Percentiles rank a stretch among this genome's conserved stretches.
phyloP scores from a whole-genome alignment of 2,797 vertebrate genomes.

The Serranus cabrilla region DNA sequence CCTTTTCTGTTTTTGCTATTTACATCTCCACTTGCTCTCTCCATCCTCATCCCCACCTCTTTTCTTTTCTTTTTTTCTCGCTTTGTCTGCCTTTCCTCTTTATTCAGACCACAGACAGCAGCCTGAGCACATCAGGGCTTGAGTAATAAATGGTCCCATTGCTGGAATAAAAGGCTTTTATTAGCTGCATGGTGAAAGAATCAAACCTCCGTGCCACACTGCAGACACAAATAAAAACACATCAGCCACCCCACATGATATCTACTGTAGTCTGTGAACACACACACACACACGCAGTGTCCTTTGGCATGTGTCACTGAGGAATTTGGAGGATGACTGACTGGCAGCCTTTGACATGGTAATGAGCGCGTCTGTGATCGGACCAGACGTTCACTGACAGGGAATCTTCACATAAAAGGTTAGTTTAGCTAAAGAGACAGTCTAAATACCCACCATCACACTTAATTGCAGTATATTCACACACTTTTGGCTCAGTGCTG shows the following conservation, averaged over 20 bases:
- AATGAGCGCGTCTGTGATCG: conserved; percentile 34
- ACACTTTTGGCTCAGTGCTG: neutral
- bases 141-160: conserved; percentile 24
- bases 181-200: conserved; percentile 21
- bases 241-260: conserved; percentile 6
- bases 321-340: conserved; percentile 11
- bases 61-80: neutral
- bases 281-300: conserved; percentile 11
- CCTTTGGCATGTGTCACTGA: conserved; percentile 28
- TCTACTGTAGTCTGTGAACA: neutral
- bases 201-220: conserved; percentile 9
- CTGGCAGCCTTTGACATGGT: conserved; percentile 50
- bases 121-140: conserved; percentile 24
- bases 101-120: conserved; percentile 9
- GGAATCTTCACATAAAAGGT: conserved; percentile 12
- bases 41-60: neutral
- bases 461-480: conserved; percentile 33
- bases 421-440: conserved; percentile 30
- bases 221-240: conserved; percentile 14
- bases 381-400: conserved; percentile 27
- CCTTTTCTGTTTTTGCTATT: conserved; percentile 4
- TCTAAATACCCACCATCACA: conserved; percentile 15
- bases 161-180: conserved; percentile 42
- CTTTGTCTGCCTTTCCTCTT: conserved; percentile 7
- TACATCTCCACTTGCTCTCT: neutral